phyloP scores from a whole-genome alignment of 2,888 invertebrate species.

The Rotaria magnacalcarata region DNA sequence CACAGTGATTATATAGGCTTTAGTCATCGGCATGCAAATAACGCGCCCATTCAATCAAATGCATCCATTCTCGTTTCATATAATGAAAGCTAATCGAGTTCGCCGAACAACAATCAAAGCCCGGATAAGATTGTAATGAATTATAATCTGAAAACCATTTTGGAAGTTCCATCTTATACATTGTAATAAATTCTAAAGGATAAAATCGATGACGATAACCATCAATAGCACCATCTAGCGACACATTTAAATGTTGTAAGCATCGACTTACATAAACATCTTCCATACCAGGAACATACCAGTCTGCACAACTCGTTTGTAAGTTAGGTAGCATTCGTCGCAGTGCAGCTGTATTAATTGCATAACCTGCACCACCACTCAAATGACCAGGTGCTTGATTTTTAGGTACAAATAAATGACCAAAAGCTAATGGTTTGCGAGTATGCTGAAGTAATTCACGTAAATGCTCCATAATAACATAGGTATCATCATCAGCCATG shows the following conservation, averaged over 20 bases:
- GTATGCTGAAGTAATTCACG: background rate
- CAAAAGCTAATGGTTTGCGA: background rate
- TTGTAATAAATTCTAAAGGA: background rate
- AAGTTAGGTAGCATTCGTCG: conserved; percentile 4
- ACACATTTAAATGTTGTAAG: conserved; percentile 4
- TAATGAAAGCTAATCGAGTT: conserved; percentile 20
- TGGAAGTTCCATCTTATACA: conserved; percentile 1
- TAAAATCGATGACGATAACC: background rate
- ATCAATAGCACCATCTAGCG: background rate
- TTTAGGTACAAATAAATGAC: background rate
- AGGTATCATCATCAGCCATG: conserved; percentile 19
- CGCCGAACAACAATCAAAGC: background rate
- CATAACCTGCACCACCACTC: conserved; percentile 25
- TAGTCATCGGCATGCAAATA: background rate
- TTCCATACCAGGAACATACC: conserved; percentile 35
- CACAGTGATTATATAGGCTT: too few relatives aligned
- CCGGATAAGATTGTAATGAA: background rate
- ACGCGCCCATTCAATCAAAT: conserved; percentile 21
- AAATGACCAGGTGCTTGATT: background rate
- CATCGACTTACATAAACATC: conserved; percentile 12
- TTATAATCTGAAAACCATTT: conserved; percentile 27
- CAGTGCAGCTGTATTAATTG: background rate
- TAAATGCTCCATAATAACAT: conserved; percentile 27
- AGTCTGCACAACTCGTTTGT: background rate
- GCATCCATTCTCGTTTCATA: background rate